These are phyloP conservation scores for Hymenopus coronatus DNA, from an alignment of 2,888 invertebrate genomes.

Conservation along the genomic window DNA sequence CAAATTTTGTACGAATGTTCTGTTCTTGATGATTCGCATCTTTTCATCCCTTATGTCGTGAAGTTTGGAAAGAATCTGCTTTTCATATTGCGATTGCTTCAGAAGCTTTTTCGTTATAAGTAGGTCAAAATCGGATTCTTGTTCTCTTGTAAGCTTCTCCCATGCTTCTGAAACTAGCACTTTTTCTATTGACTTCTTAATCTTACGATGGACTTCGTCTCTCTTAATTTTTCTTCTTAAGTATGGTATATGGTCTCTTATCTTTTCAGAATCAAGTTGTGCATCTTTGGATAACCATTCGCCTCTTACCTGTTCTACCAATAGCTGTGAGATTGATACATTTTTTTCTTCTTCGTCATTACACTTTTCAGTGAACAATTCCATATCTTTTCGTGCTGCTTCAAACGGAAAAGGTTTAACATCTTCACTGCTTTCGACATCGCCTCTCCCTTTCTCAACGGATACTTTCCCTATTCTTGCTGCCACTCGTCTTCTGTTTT, in stretches of 20 bases:
- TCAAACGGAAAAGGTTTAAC: no score
- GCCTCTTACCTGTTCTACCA: neutral
- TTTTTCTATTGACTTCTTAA: slow-evolving; percentile 53
- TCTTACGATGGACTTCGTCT: slow-evolving; percentile 48
- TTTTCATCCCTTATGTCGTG: slow-evolving; percentile 60
- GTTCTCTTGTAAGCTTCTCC: slow-evolving; percentile 53
- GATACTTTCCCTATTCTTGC: neutral
- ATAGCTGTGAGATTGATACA: neutral
- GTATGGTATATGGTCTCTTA: slow-evolving; percentile 52
- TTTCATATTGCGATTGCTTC: slow-evolving; percentile 63
- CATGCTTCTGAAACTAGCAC: slow-evolving; percentile 52
- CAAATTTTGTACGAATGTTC: slow-evolving; percentile 52
- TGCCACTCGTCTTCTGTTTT: neutral
- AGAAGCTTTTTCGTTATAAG: slow-evolving; percentile 56
- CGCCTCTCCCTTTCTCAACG: neutral
- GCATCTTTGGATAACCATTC: slow-evolving; percentile 21
- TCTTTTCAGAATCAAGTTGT: slow-evolving; percentile 36
- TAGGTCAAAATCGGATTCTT: slow-evolving; percentile 53
- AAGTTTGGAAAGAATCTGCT: slow-evolving; percentile 62
- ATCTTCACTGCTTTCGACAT: neutral
- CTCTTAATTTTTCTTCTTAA: slow-evolving; percentile 50
- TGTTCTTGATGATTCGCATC: slow-evolving; percentile 54
- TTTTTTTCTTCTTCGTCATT: neutral
- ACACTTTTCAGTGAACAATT: neutral
- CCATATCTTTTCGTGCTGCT: neutral